A percentile compares a stretch with the other conserved stretches of the same genome.
phyloP scores from a whole-genome alignment of 2,113 vertebrate species.

The Caloenas nicobarica region DNA sequence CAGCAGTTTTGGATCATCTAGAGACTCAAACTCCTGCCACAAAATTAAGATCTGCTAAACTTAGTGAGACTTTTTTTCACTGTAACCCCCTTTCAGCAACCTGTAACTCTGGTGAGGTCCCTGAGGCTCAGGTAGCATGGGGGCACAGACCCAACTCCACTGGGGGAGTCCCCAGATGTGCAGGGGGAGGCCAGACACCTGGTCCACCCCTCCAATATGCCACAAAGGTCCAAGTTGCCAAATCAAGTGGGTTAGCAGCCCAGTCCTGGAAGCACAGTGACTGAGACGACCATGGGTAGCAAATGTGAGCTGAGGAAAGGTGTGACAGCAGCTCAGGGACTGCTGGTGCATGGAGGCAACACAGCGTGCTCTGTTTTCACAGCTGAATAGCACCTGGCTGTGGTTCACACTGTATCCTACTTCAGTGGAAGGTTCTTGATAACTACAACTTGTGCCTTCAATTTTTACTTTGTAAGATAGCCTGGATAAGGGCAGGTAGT shows the following conservation, averaged over 20 bases:
- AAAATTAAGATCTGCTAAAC: neutral
- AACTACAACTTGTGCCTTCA: neutral
- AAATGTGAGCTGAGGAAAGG: neutral
- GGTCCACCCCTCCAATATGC: neutral
- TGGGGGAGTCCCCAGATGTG: too few relatives aligned
- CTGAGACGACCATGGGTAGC: too few relatives aligned
- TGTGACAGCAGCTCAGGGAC: too few relatives aligned
- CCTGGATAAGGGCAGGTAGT: neutral
- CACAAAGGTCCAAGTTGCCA: neutral
- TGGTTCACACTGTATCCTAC: fast-evolving
- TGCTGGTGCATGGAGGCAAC: neutral
- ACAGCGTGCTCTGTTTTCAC: neutral
- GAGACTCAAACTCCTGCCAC: neutral
- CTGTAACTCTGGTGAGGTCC: neutral
- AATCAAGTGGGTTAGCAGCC: neutral
- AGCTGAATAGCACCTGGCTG: neutral
- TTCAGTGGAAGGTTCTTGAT: neutral
- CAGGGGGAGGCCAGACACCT: neutral
- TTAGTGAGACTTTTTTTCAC: neutral
- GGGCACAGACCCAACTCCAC: too few relatives aligned
- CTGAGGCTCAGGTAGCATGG: neutral
- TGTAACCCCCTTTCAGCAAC: neutral
- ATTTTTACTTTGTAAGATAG: neutral
- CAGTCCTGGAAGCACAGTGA: neutral
- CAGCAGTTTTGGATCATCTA: neutral